Conservation (phyloP, 1,140 invertebrate genomes). For the Eriocheir sinensis region DNA sequence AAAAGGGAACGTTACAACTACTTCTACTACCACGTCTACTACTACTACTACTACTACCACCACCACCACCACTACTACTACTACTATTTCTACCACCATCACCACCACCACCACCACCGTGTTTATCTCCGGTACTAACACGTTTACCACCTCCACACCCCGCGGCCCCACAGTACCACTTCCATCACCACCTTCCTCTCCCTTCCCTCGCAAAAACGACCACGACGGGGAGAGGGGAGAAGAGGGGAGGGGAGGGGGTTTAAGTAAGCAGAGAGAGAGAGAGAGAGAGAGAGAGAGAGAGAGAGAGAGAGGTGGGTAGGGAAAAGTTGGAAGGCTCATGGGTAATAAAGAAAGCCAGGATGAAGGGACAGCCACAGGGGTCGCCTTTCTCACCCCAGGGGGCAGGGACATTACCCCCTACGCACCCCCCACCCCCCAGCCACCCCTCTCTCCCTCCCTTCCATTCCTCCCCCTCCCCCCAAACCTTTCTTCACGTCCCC, state of each 20-base stretch:
- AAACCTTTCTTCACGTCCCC: no score
- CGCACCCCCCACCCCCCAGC: not conserved
- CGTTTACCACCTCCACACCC: no score
- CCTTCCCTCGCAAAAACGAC: not conserved
- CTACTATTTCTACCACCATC: not conserved
- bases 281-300: not conserved
- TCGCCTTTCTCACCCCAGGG: not conserved
- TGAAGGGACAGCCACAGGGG: not conserved
- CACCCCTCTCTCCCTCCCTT: not conserved
- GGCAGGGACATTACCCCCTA: not conserved
- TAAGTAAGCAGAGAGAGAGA: not conserved
- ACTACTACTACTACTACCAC: not conserved
- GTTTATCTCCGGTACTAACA: no score
- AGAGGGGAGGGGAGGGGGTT: no score
- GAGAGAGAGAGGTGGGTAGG: not conserved
- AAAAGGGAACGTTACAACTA: not conserved
- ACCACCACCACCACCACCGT: not conserved
- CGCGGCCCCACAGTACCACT: not conserved
- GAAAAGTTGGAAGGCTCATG: conserved; percentile 23
- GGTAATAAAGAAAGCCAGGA: conserved; percentile 15
- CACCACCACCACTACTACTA: not conserved
- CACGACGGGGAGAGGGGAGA: not conserved
- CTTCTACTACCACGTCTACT: not conserved
- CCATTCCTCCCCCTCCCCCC: not conserved
- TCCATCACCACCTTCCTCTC: not conserved